phyloP scores from a whole-genome alignment of 2,888 invertebrate genomes.

The Dascillus cervinus region DNA sequence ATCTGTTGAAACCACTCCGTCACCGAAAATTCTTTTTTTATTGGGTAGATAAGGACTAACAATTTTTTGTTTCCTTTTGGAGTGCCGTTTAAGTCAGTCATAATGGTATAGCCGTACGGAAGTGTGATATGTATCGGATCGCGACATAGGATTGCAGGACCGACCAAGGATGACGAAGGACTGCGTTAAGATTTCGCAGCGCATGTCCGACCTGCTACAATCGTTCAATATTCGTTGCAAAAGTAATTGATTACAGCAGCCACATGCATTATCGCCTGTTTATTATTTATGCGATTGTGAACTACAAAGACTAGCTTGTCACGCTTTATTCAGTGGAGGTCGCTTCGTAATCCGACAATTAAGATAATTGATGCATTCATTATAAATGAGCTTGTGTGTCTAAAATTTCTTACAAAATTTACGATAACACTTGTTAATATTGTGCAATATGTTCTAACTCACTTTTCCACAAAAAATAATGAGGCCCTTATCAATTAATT shows the following conservation, averaged over 20 bases:
- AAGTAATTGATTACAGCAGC: constrained; percentile 25
- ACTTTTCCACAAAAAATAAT: no score
- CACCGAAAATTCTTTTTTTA: constrained; percentile 17
- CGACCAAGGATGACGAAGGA: constrained; percentile 19
- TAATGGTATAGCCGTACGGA: constrained; percentile 32
- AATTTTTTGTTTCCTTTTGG: constrained; percentile 24
- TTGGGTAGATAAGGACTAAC: constrained; percentile 18
- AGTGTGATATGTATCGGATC: constrained; percentile 33
- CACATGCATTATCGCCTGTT: constrained; percentile 11
- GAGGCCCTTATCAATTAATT: no score
- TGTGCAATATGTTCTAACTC: no score
- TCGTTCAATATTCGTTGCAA: constrained; percentile 30
- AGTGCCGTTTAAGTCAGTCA: constrained; percentile 34
- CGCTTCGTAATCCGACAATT: no score
- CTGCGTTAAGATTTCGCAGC: constrained; percentile 16
- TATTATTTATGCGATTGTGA: no score
- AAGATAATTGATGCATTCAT: no score
- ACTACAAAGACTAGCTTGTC: no score
- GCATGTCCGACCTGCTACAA: constrained; percentile 30
- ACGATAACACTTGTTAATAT: no score
- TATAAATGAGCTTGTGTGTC: no score
- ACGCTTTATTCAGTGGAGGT: no score
- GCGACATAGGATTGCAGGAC: constrained; percentile 33
- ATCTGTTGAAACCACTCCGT: constrained; percentile 18
- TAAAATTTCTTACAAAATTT: no score